Conservation (phyloP, 2,888 invertebrate genomes). For the Hirtodrosophila trivittata region DNA sequence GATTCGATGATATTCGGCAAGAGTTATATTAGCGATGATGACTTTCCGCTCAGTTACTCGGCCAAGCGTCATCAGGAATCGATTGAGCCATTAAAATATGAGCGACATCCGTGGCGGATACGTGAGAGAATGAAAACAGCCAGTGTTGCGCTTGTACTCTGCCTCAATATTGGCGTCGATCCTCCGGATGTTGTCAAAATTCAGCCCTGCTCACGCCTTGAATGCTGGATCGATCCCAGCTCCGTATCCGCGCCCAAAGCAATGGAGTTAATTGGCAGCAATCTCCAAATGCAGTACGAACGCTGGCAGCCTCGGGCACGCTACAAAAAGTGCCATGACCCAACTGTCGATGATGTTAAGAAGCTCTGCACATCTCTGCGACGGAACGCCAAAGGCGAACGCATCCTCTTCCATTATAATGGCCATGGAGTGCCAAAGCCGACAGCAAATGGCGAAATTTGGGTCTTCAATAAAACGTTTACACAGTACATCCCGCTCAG, state of each 20-base stretch:
- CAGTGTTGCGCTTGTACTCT: conserved; percentile 98
- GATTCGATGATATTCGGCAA: no score
- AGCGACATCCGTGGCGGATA: conserved; percentile 94
- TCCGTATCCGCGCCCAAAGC: conserved; percentile 95
- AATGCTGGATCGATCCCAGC: conserved; percentile 98
- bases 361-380: conserved; percentile 97
- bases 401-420: conserved; percentile 99
- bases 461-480: conserved; percentile 99
- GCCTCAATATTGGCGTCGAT: conserved; percentile 99
- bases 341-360: conserved; percentile 98
- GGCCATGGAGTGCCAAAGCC: conserved; percentile 99
- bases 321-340: conserved; percentile 98
- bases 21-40: conserved; percentile 17
- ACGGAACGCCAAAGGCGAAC: conserved; percentile 98
- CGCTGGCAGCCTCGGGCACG: conserved; percentile 99
- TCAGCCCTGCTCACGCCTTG: conserved; percentile 96
- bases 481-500: conserved; percentile 99
- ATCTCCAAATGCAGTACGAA: conserved; percentile 98
- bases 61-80: conserved; percentile 87
- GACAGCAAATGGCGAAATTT: conserved; percentile 98
- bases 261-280: conserved; percentile 94
- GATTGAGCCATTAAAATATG: conserved; percentile 87
- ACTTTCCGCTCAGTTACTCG: conserved; percentile 76
- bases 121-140: conserved; percentile 99
- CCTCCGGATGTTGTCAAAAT: conserved; percentile 99